A percentile compares a stretch with the other conserved stretches of the same genome.
Conservation (phyloP, 2,888 invertebrate genomes). For the Cyclophora albipunctata region DNA sequence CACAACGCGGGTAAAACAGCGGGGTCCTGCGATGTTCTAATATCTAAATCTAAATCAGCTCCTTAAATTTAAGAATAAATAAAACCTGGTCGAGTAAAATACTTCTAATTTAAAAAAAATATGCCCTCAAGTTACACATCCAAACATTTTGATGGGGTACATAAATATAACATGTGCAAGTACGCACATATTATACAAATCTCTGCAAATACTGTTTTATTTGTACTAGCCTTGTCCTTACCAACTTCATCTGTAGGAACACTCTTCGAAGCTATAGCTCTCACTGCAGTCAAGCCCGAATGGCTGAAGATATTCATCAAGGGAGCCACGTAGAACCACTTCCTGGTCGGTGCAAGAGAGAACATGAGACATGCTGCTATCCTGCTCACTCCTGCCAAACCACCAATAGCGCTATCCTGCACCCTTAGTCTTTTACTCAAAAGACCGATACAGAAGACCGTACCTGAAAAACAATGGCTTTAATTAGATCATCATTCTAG, state of each 20-base stretch:
- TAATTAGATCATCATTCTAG: too few relatives aligned
- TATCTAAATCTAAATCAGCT: too few relatives aligned
- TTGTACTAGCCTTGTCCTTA: conserved; percentile 19
- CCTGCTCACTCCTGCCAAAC: conserved; percentile 67
- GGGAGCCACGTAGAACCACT: conserved; percentile 69
- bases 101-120: background rate
- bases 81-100: background rate
- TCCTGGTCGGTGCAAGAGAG: conserved; percentile 60
- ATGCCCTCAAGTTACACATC: background rate
- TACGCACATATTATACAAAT: too few relatives aligned
- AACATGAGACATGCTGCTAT: conserved; percentile 70
- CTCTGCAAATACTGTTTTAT: too few relatives aligned
- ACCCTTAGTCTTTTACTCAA: conserved; percentile 58
- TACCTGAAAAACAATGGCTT: conserved; percentile 40
- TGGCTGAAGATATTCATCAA: conserved; percentile 71
- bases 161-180: background rate
- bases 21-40: too few relatives aligned
- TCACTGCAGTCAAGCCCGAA: conserved; percentile 71
- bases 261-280: conserved; percentile 74
- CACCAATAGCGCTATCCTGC: conserved; percentile 67
- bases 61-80: background rate
- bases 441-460: conserved; percentile 63
- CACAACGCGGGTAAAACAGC: too few relatives aligned
- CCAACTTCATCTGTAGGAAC: conserved; percentile 74
- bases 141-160: background rate